These are phyloP conservation scores for Noctua janthina DNA, from an alignment of 2,888 invertebrate genomes.

Conservation along the genomic window DNA sequence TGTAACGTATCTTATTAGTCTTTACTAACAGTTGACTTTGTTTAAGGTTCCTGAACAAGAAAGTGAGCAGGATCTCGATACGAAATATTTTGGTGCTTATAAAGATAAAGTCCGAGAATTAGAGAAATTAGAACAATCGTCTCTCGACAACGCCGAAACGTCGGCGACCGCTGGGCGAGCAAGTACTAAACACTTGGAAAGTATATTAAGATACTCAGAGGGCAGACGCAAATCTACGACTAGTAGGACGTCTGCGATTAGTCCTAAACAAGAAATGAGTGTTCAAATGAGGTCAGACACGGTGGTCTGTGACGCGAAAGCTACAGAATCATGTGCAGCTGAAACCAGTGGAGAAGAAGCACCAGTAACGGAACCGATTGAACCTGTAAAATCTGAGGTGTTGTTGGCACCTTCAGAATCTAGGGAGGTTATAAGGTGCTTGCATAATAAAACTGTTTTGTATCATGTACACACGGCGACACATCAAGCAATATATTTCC, in stretches of 20 bases:
- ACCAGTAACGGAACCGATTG: not conserved
- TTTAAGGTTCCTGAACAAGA: slow-evolving; percentile 79
- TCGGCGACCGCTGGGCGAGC: slow-evolving; percentile 28
- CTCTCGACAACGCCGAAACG: slow-evolving; percentile 36
- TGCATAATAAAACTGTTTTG: not conserved
- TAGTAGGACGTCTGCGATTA: not conserved
- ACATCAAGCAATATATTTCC: too few relatives aligned
- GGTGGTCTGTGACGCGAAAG: not conserved
- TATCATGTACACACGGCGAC: not conserved
- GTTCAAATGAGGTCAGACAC: slow-evolving; percentile 31
- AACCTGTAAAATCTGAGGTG: slow-evolving; percentile 15
- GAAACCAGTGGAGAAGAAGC: slow-evolving; percentile 5
- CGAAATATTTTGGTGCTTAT: slow-evolving; percentile 85
- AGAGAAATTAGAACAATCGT: slow-evolving; percentile 57
- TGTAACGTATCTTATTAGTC: not conserved
- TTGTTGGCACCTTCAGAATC: slow-evolving; percentile 22
- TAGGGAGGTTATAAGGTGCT: slow-evolving; percentile 13
- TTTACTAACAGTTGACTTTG: not conserved
- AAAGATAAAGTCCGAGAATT: slow-evolving; percentile 72
- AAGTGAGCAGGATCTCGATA: slow-evolving; percentile 85
- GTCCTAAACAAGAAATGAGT: slow-evolving; percentile 48
- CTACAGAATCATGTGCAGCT: not conserved
- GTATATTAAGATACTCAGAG: slow-evolving; percentile 24
- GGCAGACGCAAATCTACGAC: slow-evolving; percentile 32
- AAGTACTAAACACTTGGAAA: slow-evolving; percentile 48